A percentile compares a stretch with the other conserved stretches of the same genome.
Conservation (phyloP, 2,888 invertebrate genomes). For the Drosophila cyrtoloma region DNA sequence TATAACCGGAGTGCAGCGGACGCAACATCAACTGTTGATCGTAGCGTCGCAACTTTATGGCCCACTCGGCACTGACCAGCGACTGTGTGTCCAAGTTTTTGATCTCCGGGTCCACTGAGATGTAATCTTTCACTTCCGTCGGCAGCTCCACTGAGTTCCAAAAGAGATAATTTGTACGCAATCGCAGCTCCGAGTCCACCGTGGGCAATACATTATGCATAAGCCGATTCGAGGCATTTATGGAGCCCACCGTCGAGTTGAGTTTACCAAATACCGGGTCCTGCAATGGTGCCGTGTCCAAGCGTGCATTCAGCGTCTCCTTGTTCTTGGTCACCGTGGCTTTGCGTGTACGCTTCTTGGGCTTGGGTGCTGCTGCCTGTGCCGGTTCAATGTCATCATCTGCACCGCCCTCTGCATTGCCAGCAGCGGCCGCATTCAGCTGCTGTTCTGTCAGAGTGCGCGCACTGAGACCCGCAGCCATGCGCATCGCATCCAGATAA, state of each 20-base stretch:
- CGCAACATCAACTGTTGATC: conserved; percentile 72
- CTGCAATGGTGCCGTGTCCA: conserved; percentile 85
- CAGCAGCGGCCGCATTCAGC: conserved; percentile 60
- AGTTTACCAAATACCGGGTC: conserved; percentile 88
- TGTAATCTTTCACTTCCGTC: conserved; percentile 62
- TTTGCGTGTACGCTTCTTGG: conserved; percentile 77
- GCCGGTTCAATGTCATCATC: conserved; percentile 45
- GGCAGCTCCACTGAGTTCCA: conserved; percentile 71
- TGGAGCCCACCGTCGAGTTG: conserved; percentile 87
- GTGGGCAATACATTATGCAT: conserved; percentile 88
- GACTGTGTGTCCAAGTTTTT: conserved; percentile 36
- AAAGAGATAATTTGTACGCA: conserved; percentile 80
- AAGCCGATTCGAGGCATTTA: conserved; percentile 87
- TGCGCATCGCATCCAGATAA: conserved; percentile 92
- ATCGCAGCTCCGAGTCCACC: conserved; percentile 84
- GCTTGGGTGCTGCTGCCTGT: conserved; percentile 60
- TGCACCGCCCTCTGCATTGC: conserved; percentile 54
- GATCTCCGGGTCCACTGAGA: conserved; percentile 34
- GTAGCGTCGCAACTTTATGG: conserved; percentile 62
- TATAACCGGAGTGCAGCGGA: conserved; percentile 82
- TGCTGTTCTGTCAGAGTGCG: conserved; percentile 76
- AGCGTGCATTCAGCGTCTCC: conserved; percentile 83
- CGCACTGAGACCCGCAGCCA: conserved; percentile 88
- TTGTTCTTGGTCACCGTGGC: conserved; percentile 84
- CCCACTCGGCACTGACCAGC: conserved; percentile 60